These are phyloP conservation scores for Avahi laniger DNA, from an alignment of 2,797 vertebrate genomes.

Conservation along the genomic window DNA sequence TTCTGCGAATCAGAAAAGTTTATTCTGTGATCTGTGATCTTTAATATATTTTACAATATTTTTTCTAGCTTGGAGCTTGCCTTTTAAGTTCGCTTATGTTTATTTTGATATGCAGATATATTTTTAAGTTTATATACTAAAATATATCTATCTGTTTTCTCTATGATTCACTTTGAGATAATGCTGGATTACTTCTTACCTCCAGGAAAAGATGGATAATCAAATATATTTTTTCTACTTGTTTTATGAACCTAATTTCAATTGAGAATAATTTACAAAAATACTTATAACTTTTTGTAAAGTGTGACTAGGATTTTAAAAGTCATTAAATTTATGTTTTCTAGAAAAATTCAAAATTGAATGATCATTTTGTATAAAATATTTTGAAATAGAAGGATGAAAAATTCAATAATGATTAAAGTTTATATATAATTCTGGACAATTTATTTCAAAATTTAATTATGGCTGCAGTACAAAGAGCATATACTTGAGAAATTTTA, in stretches of 20 bases:
- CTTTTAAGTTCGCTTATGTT: background rate
- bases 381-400: background rate
- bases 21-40: background rate
- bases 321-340: background rate
- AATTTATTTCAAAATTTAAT: conserved; percentile 36
- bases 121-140: conserved; percentile 12
- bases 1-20: background rate
- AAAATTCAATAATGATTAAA: conserved; percentile 8
- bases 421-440: background rate
- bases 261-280: background rate
- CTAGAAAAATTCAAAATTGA: conserved; percentile 27
- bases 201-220: background rate
- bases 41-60: background rate
- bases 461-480: background rate
- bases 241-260: conserved; percentile 18
- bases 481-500: conserved; percentile 28
- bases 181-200: background rate
- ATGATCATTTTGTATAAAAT: background rate
- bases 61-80: background rate
- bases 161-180: background rate
- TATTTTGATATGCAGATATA: conserved; percentile 2
- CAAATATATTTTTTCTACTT: background rate
- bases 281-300: background rate
- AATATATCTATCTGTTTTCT: background rate
- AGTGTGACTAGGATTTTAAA: background rate